A percentile compares a stretch with the other conserved stretches of the same genome.
Evolutionary conservation across 2,797 vertebrate species (phyloP).

Genomic region (Propithecus perrieri): DNA sequence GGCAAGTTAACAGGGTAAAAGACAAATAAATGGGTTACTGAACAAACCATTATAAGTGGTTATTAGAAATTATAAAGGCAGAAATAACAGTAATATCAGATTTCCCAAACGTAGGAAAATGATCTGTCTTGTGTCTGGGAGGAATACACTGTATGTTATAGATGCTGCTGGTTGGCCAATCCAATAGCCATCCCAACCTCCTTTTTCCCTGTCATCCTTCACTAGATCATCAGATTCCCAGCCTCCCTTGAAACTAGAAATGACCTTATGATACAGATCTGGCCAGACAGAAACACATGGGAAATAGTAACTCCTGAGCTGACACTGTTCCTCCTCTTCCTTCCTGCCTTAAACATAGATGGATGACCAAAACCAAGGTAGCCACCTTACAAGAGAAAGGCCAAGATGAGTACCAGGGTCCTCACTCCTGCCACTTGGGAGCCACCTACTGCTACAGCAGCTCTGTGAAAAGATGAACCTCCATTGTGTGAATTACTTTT

Average conservation of each 20-base stretch:
- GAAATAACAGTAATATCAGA: neutral
- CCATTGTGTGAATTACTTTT: rapidly evolving
- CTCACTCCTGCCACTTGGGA: neutral
- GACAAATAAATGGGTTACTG: neutral
- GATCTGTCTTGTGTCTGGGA: neutral
- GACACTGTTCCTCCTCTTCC: neutral
- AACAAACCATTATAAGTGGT: neutral
- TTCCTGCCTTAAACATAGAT: neutral
- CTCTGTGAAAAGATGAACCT: neutral
- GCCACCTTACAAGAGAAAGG: neutral
- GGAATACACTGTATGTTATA: rapidly evolving
- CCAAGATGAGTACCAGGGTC: neutral
- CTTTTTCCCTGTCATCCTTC: neutral
- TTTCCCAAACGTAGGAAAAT: neutral
- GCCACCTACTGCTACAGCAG: neutral
- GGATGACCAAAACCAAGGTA: no score
- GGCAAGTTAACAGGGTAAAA: neutral
- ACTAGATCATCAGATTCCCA: neutral
- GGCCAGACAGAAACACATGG: neutral
- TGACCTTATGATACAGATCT: neutral
- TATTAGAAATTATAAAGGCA: slow-evolving; percentile 35
- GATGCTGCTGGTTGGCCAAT: neutral
- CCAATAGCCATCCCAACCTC: rapidly evolving
- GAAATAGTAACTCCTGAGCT: neutral
- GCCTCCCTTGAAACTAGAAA: neutral